A percentile compares a stretch with the other conserved stretches of the same genome.
phyloP scores from a whole-genome alignment of 92 coral and sea anemone species.

The Siderastrea siderea region DNA sequence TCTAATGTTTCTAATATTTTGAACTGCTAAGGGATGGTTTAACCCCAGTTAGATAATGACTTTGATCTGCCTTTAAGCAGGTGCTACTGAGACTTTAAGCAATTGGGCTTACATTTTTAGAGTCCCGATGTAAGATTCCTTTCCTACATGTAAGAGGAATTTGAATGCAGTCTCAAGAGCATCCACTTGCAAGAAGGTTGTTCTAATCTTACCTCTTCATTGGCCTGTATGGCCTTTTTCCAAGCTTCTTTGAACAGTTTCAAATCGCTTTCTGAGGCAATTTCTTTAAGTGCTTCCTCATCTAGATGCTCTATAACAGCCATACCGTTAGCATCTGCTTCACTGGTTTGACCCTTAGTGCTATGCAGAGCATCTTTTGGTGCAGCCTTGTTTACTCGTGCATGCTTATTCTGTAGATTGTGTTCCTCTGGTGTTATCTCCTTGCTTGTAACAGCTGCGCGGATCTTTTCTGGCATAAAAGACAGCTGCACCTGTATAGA shows the following conservation, averaged over 20 bases:
- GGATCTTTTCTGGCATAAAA: conserved; percentile 88
- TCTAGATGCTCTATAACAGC: conserved; percentile 78
- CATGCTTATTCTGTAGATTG: conserved; percentile 27
- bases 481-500: conserved; percentile 56
- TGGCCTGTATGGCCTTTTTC: conserved; percentile 88
- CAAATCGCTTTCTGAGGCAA: conserved; percentile 85
- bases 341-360: conserved; percentile 35
- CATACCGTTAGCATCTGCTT: conserved; percentile 24
- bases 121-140: no score
- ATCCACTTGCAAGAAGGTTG: no score
- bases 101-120: no score
- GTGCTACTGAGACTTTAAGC: no score
- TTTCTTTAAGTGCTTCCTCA: conserved; percentile 80
- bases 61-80: no score
- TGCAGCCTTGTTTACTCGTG: conserved; percentile 6
- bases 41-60: no score
- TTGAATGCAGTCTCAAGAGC: no score
- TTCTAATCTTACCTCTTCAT: conserved; percentile 82
- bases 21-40: no score
- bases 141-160: no score
- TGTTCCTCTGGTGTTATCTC: conserved; percentile 72
- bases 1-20: no score
- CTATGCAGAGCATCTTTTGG: conserved; percentile 36
- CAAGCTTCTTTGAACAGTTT: conserved; percentile 93
- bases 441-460: conserved; percentile 78